Conservation (phyloP, 2,888 invertebrate species). For the Alsophila aescularia region DNA sequence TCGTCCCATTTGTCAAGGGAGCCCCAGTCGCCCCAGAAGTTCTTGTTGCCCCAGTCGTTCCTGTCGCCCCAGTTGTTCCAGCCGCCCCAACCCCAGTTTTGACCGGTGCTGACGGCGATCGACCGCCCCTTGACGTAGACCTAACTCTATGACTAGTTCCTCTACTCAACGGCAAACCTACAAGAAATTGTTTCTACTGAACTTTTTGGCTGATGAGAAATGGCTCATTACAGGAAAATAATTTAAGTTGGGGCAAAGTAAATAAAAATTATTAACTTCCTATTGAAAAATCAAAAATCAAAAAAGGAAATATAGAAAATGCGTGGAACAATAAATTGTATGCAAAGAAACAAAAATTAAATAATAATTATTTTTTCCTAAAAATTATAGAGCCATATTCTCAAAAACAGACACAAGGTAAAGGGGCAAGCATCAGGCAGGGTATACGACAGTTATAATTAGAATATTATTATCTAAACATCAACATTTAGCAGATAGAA, state of each 20-base stretch:
- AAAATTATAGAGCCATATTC: conserved; percentile 56
- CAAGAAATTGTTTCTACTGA: conserved; percentile 71
- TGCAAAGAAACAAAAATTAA: background rate
- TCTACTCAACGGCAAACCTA: conserved; percentile 87
- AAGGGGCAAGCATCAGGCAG: conserved; percentile 74
- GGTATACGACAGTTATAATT: conserved; percentile 56
- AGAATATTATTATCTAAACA: conserved; percentile 38
- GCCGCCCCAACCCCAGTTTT: conserved; percentile 57
- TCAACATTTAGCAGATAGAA: conserved; percentile 31
- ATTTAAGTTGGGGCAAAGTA: background rate
- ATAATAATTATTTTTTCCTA: background rate
- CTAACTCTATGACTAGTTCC: conserved; percentile 85
- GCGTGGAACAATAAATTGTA: background rate
- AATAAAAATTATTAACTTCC: background rate
- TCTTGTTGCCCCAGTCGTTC: conserved; percentile 40
- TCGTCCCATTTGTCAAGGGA: conserved; percentile 45
- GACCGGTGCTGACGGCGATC: conserved; percentile 76
- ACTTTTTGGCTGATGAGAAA: conserved; percentile 58
- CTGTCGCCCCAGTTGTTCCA: conserved; percentile 35
- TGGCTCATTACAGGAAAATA: conserved; percentile 47
- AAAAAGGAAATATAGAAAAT: background rate
- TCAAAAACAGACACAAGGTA: conserved; percentile 49
- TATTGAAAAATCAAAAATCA: background rate
- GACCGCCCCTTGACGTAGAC: conserved; percentile 78
- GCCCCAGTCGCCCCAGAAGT: conserved; percentile 45